Evolutionary conservation across 2,797 vertebrate genomes (phyloP), one percentile per base, ranked within the genome.

Genomic region (Gallinago solitaria): DNA sequence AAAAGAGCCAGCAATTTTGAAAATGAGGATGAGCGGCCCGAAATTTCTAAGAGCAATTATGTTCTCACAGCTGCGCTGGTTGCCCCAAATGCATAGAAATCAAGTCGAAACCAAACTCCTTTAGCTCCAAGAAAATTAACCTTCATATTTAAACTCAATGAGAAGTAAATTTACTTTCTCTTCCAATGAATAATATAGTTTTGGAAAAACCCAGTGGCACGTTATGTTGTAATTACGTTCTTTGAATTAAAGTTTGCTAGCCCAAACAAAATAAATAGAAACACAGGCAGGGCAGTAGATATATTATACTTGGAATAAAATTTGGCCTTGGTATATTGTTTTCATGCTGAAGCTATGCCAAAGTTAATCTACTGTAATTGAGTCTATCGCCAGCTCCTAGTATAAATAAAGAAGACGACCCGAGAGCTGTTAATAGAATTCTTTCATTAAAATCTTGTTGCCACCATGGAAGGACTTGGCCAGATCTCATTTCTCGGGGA

Each of bases 11-110:
- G 91, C 89, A 95, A 96, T 96, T 94, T 80, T 9, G 69, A 83
- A 96, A 96, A 96, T 83, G 84, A 96, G 87, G 94, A 95, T 85
- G 91, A 95, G 75, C n/a, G 10, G 83, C 82, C 94, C 43, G 32
- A 79, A 60, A 77, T 91, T 89, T 91, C 90, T 37, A 82, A 89
- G 56, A 79, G 92, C 80, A 91, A 96, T 96, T 95, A 85, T 24
- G 60, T 81, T 93, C 94, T 70, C 88, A 92, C 90, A 92, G 95
- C 85, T 93, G 90, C 57, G 87, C 92, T 93, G 54, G 68, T 94
- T 96, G 94, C 88, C 95, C 86, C 94, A 91, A 76, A 97, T 94
- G 67, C 91, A 95, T 94, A 71, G 82, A 88, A 96, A 95, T 95
- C 71, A 77, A 90, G 90, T 84, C 33, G 83, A 91, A 95, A 6